Evolutionary conservation across 2,888 invertebrate species (phyloP).

Genomic region (Melieria picta): DNA sequence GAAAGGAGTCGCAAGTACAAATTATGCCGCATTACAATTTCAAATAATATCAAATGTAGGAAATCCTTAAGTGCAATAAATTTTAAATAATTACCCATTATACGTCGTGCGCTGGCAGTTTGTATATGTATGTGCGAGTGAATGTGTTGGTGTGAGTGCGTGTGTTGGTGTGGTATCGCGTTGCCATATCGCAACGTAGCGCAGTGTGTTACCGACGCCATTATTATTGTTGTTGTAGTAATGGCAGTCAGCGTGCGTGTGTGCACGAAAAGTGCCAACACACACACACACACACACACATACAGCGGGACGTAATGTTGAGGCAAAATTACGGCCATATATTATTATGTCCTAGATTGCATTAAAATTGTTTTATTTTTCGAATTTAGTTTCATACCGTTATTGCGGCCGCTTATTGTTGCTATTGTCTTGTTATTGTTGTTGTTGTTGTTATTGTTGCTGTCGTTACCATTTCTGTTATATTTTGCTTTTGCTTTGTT

Average conservation of each 20-base stretch:
- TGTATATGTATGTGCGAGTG: too few species aligned
- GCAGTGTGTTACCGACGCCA: neutral
- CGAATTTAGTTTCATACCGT: constrained; percentile 20
- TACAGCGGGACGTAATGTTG: neutral
- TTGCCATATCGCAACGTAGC: constrained; percentile 18
- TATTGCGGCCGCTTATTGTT: constrained; percentile 12
- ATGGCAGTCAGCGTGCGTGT: neutral
- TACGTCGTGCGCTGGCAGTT: constrained; percentile 36
- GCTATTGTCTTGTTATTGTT: neutral
- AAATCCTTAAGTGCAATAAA: constrained; percentile 61
- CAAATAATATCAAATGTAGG: constrained; percentile 37
- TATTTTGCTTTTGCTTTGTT: too few species aligned
- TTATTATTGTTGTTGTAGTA: constrained; percentile 2
- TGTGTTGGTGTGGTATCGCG: constrained; percentile 17
- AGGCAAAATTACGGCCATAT: constrained; percentile 58
- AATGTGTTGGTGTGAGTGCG: constrained; percentile 13
- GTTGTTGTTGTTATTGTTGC: too few species aligned
- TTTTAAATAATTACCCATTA: constrained; percentile 65
- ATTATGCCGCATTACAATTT: constrained; percentile 30
- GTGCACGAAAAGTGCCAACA: neutral
- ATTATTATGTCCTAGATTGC: constrained; percentile 63
- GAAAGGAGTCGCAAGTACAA: constrained; percentile 19
- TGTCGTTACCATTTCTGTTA: too few species aligned
- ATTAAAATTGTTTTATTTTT: constrained; percentile 60
- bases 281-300: constrained; percentile 1